Evolutionary conservation across 2,888 invertebrate genomes (phyloP), one percentile per base, ranked within the genome.

Genomic region (Drosophila barbarae): DNA sequence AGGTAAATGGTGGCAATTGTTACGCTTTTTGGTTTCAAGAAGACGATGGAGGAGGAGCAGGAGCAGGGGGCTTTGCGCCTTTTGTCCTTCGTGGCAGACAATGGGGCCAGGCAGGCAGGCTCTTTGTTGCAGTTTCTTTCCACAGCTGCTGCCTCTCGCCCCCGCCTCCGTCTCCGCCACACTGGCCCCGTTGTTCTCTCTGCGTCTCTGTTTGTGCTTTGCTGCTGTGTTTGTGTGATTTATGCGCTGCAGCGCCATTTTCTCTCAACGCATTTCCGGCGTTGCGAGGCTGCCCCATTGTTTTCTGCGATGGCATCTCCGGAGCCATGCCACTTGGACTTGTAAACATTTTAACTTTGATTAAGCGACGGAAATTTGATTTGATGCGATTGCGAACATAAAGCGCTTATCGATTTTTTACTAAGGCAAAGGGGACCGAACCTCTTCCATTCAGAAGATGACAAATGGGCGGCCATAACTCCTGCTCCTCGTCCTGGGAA

Each of bases 351-450:
- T 77, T 76, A 79, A 69, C 77, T 67, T 79, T 84, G 78, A 81
- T 78, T 81, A 84, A 81, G 71, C 73, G 68, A 52, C 75, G 81
- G 84, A 84, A 78, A 78, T 80, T 78, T 75, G 84, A 78, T 78
- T 78, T 80, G 72, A 66, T 65, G 52, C 60, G 80, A 74, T 68
- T 74, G 58, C 63, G 41, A 56, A 32, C 69, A 58, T 69, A 59
- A 68, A 69, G 59, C 49, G 56, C 70, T 66, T 74, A 83, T 83
- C 77, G 77, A 77, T 80, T 77, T 71, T 30, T 10, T 30, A 9
- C 9, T 30, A 9, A 4, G 30, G 10, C 30, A 30, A 30, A 30
- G 30, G 30, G 12, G 12, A 18, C 18, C 58, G 54, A 46, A 57
- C 47, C 55, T 50, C 49, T 49, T 49, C 30, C 41, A 49, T 65